Conservation (phyloP, 2,113 vertebrate genomes). For the Zingel zingel region DNA sequence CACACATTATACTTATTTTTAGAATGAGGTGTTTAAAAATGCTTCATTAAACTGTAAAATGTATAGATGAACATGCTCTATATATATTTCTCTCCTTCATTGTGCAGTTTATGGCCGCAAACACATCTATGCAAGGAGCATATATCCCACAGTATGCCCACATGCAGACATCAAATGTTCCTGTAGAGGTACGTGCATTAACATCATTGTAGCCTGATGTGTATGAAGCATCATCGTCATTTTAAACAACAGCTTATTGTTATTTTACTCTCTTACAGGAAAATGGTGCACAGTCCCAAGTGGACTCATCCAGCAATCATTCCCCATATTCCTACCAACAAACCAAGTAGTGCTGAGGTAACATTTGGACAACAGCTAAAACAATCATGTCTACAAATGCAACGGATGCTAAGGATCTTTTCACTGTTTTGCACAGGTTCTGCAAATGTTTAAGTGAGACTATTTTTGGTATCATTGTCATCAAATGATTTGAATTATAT, state of each 20-base stretch:
- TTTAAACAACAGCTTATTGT: slow-evolving; percentile 10
- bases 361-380: slow-evolving; percentile 88
- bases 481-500: slow-evolving; percentile 88
- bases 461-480: slow-evolving; percentile 97
- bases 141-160: slow-evolving; percentile 96
- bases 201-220: background rate
- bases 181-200: slow-evolving; percentile 88
- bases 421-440: slow-evolving; percentile 96
- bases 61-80: background rate
- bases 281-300: slow-evolving; percentile 92
- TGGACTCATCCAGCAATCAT: slow-evolving; percentile 94
- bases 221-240: background rate
- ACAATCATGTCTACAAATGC: slow-evolving; percentile 95
- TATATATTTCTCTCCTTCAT: slow-evolving; percentile 35
- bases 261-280: slow-evolving; percentile 85
- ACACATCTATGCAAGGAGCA: slow-evolving; percentile 94
- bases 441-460: slow-evolving; percentile 94
- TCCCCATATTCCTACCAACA: slow-evolving; percentile 97
- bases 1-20: background rate
- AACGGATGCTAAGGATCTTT: slow-evolving; percentile 92
- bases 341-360: slow-evolving; percentile 95
- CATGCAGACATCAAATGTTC: slow-evolving; percentile 90
- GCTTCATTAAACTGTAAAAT: background rate
- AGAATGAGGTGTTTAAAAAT: background rate
- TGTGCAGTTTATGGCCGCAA: slow-evolving; percentile 94